Evolutionary conservation across 1,140 invertebrate species (phyloP).

Genomic region (Pemphigus obesinymphae): DNA sequence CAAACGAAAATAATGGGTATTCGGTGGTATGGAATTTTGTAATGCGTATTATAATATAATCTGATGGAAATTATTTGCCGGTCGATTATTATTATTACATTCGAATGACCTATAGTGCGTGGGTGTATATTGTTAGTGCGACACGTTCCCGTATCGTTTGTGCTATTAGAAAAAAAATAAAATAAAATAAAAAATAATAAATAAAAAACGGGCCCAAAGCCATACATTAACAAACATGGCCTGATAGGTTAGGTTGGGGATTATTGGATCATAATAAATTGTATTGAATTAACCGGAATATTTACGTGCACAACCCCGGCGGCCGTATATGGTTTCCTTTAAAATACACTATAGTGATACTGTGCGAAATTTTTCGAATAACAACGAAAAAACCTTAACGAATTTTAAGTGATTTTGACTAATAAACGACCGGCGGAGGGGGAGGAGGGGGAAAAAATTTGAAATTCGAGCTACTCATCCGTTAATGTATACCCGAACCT

Average conservation of each 20-base stretch:
- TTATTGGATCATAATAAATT: constrained; percentile 42
- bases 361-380: neutral
- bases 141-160: neutral
- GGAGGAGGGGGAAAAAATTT: too few relatives aligned
- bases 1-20: neutral
- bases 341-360: neutral
- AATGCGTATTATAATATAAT: too few relatives aligned
- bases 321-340: neutral
- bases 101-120: neutral
- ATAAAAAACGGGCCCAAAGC: too few relatives aligned
- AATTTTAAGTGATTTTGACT: neutral
- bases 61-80: neutral
- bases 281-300: constrained; percentile 23
- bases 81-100: neutral
- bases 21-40: neutral
- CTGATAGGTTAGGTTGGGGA: neutral
- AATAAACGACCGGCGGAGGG: neutral
- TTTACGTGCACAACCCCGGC: neutral
- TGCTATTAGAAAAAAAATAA: neutral
- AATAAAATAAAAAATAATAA: too few relatives aligned
- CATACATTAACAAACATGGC: constrained; percentile 6
- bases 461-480: neutral
- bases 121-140: neutral
- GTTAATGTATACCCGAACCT: too few relatives aligned
- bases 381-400: neutral